Evolutionary conservation across 1,140 invertebrate genomes (phyloP), one percentile per base, ranked within the genome.

Genomic region (Aleiodes sp.): DNA sequence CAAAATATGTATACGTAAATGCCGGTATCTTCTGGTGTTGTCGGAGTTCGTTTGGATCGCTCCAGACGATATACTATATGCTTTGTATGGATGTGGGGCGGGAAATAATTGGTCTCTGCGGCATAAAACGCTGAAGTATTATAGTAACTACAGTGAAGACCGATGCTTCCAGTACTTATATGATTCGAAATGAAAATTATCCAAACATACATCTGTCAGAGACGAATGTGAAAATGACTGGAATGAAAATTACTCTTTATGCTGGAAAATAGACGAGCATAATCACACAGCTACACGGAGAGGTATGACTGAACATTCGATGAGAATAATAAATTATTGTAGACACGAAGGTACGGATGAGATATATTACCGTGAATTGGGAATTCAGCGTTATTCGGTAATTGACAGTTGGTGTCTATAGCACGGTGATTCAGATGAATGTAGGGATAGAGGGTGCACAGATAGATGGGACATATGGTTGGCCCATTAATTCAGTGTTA

Each of bases 1-100:
- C 41, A 26, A 64, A 64, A 64, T 64, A 31, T 64, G 46, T 52
- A 52, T 24, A 64, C 24, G 62, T 46, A 64, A 46, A 64, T 64
- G 62, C 41, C 62, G 41, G 21, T 24, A 24, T 16, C 8, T 24
- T 4, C 7, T 9, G 52, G n/a, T 52, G 46, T 52, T 52, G 46
- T 52, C 21, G 41, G 14, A 46, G 41, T 46, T 46, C 19, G 41
- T 46, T 46, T 52, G 46, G 46, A 52, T 52, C 46, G 46, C 10
- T 52, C 19, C 19, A 52, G 21, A 52, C 46, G 46, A 52, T 52
- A 52, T 52, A n/a, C n/a, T n/a, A 24, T 52, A 3, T 9, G 12
- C 46, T 52, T 2, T 24, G 46, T 52, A 52, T 52, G 46, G 46
- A 52, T 52, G 21, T 52, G 46, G 46, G 46, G 46, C 46, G 46